These are phyloP conservation scores for Chloebia gouldiae DNA, from an alignment of 2,113 vertebrate genomes.

Conservation along the genomic window DNA sequence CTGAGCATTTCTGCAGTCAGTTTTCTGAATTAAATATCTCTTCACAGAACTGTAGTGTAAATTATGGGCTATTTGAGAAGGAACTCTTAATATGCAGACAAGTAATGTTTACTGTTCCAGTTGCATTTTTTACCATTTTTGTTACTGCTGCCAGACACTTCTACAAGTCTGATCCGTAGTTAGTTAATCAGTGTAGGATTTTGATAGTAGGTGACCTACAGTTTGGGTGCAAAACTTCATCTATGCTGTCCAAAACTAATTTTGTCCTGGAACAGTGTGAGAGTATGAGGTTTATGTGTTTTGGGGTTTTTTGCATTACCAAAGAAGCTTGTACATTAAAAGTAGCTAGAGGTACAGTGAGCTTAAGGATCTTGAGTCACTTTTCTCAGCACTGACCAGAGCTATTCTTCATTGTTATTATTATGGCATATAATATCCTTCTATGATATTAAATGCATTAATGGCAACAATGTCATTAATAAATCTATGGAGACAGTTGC, in stretches of 20 bases:
- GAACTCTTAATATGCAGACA: neutral
- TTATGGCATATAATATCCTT: neutral
- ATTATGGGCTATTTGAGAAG: neutral
- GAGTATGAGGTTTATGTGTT: neutral
- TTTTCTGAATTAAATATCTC: neutral
- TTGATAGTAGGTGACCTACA: neutral
- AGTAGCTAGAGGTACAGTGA: neutral
- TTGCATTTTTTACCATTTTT: fast-evolving
- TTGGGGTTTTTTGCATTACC: neutral
- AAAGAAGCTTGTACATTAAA: neutral
- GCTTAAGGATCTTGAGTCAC: neutral
- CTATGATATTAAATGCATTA: neutral
- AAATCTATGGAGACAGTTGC: neutral
- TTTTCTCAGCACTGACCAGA: neutral
- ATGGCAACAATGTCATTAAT: neutral
- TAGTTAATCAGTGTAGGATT: neutral
- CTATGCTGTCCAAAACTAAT: neutral
- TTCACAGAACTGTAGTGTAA: neutral
- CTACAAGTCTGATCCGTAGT: neutral
- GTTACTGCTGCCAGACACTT: neutral
- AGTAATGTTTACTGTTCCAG: neutral
- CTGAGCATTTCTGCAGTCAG: neutral
- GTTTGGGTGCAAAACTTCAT: neutral
- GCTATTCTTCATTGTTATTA: neutral
- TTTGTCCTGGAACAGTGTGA: neutral